Percentiles rank a stretch among this genome's conserved stretches.
phyloP scores from a whole-genome alignment of 2,888 invertebrate species.

The Mayetiola destructor region DNA sequence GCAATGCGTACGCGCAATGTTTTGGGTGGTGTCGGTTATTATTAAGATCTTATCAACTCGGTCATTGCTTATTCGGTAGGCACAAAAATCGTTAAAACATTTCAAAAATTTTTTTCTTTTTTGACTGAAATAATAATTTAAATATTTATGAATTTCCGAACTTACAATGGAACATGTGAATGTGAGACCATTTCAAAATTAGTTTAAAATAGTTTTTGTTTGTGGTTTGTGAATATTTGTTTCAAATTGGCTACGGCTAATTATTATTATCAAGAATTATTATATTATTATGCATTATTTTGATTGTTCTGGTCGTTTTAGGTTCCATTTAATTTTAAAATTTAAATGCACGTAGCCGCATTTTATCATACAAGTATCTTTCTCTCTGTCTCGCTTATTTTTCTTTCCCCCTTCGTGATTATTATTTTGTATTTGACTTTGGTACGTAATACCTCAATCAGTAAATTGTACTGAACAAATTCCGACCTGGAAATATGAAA shows the following conservation, averaged over 20 bases:
- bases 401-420: background rate
- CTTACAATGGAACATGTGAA: background rate
- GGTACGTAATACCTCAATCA: too few relatives aligned
- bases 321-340: too few relatives aligned
- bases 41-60: background rate
- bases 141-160: background rate
- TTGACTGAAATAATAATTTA: background rate
- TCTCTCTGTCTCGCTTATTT: too few relatives aligned
- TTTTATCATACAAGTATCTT: background rate
- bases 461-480: background rate
- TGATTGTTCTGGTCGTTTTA: background rate
- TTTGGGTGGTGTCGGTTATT: too few relatives aligned
- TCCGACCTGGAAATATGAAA: background rate
- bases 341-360: background rate
- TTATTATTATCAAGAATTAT: constrained; percentile 10
- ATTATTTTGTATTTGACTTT: too few relatives aligned
- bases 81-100: background rate
- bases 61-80: background rate
- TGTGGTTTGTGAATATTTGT: constrained; percentile 1
- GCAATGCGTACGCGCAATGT: background rate
- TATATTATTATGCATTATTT: background rate
- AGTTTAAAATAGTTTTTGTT: background rate
- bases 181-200: background rate
- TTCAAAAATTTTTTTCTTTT: background rate
- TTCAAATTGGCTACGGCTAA: constrained; percentile 10